Evolutionary conservation across 2,113 vertebrate genomes (phyloP), one percentile per base, ranked within the genome.

Genomic region (Turdus rufiventris): DNA sequence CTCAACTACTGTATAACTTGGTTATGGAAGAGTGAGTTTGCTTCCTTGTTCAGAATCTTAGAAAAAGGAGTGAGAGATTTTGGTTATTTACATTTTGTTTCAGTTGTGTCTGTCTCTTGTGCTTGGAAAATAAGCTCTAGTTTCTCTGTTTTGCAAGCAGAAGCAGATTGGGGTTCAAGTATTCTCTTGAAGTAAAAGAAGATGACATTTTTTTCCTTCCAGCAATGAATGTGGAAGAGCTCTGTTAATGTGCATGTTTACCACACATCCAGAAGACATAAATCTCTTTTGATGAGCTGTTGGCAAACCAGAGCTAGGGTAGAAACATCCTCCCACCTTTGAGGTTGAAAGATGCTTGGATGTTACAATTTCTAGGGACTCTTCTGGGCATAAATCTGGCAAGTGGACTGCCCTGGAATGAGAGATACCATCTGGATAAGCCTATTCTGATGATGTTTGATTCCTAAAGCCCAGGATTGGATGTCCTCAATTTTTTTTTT

Each of bases 151-250:
- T 83, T 80, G 56, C 47, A 85, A 89, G 68, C 34, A 92, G 63
- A 79, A 93, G 20, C 29, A 83, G 50, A 31, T 50, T 92, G 54
- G 23, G 61, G 72, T 88, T 91, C 71, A 75, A 78, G 10, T 48
- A 93, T 86, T 86, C 51, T 79, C 48, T 58, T 73, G 50, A 93
- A 93, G 67, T 76, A 88, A 88, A 89, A 58, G 70, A 82, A 70
- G 23, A 71, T n/a, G 47, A 62, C 17, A 23, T 75, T 63, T 85
- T 85, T 88, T 79, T 73, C 54, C 26, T 95, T 95, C 34, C 40
- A 76, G 56, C 56, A 70, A 91, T 45, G 42, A 77, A 77, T 38
- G 29, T 66, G 43, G 82, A 80, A 88, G 72, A 80, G 36, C 14
- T 91, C 67, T 91, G 13, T 73, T 84, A 80, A 79, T 62, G 45